Evolutionary conservation across 2,888 invertebrate genomes (phyloP).

Genomic region (Caenorhabditis doughertyi): DNA sequence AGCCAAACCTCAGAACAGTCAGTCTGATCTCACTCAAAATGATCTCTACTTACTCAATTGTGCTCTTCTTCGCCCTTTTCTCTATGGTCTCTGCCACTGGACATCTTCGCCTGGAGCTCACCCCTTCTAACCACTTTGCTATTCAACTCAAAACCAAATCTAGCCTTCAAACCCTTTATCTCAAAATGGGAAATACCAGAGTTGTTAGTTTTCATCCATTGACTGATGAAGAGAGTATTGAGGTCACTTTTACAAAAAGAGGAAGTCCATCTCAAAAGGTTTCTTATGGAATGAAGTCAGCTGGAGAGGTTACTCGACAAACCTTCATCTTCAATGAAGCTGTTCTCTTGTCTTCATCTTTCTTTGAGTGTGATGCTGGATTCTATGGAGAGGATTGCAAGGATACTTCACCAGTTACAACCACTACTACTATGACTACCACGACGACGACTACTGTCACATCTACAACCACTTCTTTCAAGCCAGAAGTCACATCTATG

Average conservation of each 20-base stretch:
- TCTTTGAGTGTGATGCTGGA: conserved; percentile 28
- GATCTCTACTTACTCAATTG: neutral
- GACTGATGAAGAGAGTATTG: neutral
- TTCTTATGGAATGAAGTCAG: neutral
- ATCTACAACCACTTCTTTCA: too few relatives aligned
- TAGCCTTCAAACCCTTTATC: neutral
- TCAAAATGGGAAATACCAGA: conserved; percentile 2
- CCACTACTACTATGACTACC: neutral
- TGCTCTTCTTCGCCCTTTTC: neutral
- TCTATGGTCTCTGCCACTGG: neutral
- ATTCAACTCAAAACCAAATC: neutral
- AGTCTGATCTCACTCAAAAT: neutral
- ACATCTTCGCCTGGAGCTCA: neutral
- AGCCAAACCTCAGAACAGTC: neutral
- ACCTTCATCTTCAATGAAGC: neutral
- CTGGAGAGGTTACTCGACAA: neutral
- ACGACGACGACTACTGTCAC: neutral
- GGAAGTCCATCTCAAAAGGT: neutral
- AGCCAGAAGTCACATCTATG: too few relatives aligned
- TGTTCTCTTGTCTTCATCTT: conserved; percentile 11
- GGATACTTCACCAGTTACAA: neutral
- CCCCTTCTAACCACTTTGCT: neutral
- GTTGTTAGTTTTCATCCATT: conserved; percentile 33
- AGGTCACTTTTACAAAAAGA: neutral
- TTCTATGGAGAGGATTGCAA: conserved; percentile 12